Evolutionary conservation across 2,797 vertebrate species (phyloP).

Genomic region (Gambusia yucatana): DNA sequence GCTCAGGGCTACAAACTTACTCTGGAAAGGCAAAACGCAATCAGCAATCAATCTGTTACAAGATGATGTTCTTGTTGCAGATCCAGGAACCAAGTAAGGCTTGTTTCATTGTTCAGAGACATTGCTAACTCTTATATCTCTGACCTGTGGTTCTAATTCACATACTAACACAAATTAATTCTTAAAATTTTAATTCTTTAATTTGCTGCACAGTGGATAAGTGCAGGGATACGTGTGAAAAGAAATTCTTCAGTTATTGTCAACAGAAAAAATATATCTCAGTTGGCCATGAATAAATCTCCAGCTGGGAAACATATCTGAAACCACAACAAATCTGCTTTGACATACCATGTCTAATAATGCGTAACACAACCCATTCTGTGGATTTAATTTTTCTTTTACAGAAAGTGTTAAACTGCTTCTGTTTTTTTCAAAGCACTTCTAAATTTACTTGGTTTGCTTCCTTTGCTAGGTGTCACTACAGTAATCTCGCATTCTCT

Average conservation of each 20-base stretch:
- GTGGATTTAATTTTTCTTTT: not conserved
- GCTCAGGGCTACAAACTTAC: conserved; percentile 89
- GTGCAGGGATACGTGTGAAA: not conserved
- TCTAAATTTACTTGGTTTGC: not conserved
- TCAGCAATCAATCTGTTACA: conserved; percentile 89
- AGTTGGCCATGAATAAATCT: not conserved
- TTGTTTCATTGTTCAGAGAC: not conserved
- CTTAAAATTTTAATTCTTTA: not conserved
- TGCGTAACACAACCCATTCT: not conserved
- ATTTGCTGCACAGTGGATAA: not conserved
- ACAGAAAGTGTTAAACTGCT: not conserved
- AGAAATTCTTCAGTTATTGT: not conserved
- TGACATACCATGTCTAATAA: not conserved
- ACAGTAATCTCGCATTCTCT: conserved; percentile 95
- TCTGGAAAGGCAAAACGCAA: conserved; percentile 93
- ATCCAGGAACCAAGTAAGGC: conserved; percentile 92
- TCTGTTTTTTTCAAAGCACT: not conserved
- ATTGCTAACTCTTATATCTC: not conserved
- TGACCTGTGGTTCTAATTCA: not conserved
- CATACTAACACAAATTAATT: not conserved
- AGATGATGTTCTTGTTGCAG: conserved; percentile 90
- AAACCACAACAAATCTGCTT: not conserved
- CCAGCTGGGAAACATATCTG: not conserved
- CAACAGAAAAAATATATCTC: not conserved
- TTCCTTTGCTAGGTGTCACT: conserved; percentile 87